These are phyloP conservation scores for Dendrolimus punctatus DNA, from an alignment of 1,140 invertebrate species.

Conservation along the genomic window DNA sequence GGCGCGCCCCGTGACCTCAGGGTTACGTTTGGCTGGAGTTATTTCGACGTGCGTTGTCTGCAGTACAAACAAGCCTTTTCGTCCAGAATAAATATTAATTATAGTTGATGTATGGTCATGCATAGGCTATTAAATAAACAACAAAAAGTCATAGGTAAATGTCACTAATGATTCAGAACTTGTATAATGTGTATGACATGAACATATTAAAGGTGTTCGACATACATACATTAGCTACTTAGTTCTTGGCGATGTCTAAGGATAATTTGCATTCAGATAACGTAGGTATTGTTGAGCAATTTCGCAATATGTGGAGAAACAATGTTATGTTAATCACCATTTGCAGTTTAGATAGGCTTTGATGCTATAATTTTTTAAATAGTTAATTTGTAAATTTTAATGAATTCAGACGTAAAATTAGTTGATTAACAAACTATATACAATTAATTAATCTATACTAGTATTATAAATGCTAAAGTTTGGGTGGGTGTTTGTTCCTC, in stretches of 20 bases:
- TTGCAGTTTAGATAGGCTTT: background rate
- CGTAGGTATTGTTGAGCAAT: constrained; percentile 30
- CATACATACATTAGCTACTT: constrained; percentile 21
- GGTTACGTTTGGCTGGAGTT: constrained; percentile 12
- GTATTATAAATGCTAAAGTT: too few relatives aligned
- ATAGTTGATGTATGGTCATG: constrained; percentile 5
- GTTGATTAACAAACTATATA: too few relatives aligned
- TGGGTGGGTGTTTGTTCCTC: too few relatives aligned
- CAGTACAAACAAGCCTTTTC: background rate
- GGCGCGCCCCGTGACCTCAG: constrained; percentile 17
- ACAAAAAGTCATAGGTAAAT: constrained; percentile 9
- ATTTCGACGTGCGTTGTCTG: constrained; percentile 10
- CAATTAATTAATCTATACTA: too few relatives aligned
- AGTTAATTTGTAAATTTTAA: background rate
- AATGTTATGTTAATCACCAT: constrained; percentile 8
- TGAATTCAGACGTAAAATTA: too few relatives aligned
- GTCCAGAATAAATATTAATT: constrained; percentile 1
- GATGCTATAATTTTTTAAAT: too few relatives aligned
- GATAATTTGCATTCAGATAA: constrained; percentile 34
- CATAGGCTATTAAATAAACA: constrained; percentile 6
- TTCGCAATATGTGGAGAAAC: constrained; percentile 22
- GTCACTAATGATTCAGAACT: constrained; percentile 8
- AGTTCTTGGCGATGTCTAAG: constrained; percentile 10
- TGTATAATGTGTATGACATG: constrained; percentile 1
- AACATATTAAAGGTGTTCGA: constrained; percentile 14